Percentiles rank a stretch among this genome's conserved stretches.
phyloP scores from a whole-genome alignment of 2,888 invertebrate species.

The Automeris io region DNA sequence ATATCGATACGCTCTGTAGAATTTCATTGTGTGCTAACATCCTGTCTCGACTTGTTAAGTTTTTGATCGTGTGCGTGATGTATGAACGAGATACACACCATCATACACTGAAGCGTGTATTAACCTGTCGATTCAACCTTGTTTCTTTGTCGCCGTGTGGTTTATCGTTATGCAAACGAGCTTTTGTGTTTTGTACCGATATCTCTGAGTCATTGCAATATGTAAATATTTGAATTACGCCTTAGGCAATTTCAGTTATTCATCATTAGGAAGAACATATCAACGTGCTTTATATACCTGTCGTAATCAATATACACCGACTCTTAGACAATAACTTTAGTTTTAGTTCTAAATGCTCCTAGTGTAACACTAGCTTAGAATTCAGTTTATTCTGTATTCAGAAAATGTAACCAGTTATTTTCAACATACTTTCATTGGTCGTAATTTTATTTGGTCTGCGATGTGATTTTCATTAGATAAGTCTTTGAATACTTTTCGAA shows the following conservation, averaged over 20 bases:
- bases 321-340: too few species aligned
- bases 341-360: too few species aligned
- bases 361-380: too few species aligned
- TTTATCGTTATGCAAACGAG: conserved; percentile 56
- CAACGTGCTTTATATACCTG: background rate
- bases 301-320: too few species aligned
- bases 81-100: conserved; percentile 29
- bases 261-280: conserved; percentile 1
- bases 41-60: conserved; percentile 26
- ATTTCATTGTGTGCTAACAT: conserved; percentile 24
- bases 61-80: conserved; percentile 20
- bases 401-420: too few species aligned
- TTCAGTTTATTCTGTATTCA: too few species aligned
- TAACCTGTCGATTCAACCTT: conserved; percentile 64
- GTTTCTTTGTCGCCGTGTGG: conserved; percentile 49
- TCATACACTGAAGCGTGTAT: conserved; percentile 42
- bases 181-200: conserved; percentile 48
- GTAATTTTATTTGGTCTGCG: too few species aligned
- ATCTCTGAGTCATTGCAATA: conserved; percentile 43
- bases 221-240: conserved; percentile 21
- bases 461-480: too few species aligned
- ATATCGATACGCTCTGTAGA: conserved; percentile 15
- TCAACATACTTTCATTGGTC: too few species aligned
- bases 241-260: background rate
- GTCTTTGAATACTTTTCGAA: too few species aligned